phyloP scores from a whole-genome alignment of 1,140 invertebrate genomes.

The Phortica variegata region DNA sequence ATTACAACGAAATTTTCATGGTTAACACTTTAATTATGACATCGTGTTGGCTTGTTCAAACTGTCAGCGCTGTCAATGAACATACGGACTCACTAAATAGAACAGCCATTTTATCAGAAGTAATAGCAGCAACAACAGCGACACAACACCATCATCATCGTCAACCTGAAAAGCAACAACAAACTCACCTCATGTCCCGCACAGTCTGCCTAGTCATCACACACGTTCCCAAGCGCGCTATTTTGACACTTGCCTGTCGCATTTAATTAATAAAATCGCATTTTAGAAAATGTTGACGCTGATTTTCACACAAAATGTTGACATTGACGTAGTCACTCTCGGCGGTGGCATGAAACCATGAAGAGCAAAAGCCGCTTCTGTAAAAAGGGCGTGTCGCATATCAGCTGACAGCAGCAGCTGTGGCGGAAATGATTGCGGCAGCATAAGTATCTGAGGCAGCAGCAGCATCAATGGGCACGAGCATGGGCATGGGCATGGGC shows the following conservation, averaged over 20 bases:
- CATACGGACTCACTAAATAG: not conserved
- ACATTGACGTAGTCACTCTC: not conserved
- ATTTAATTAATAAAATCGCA: constrained; percentile 49
- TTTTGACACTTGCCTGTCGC: constrained; percentile 49
- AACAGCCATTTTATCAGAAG: constrained; percentile 43
- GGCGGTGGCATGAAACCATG: not conserved
- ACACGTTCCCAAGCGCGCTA: constrained; percentile 20
- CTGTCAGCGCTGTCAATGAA: constrained; percentile 17
- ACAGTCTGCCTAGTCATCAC: too few species aligned
- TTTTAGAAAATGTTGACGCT: constrained; percentile 39
- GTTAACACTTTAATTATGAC: constrained; percentile 54
- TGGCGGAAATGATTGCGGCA: too few species aligned
- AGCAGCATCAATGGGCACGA: too few species aligned
- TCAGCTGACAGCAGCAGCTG: too few species aligned
- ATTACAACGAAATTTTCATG: not conserved
- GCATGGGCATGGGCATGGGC: not conserved
- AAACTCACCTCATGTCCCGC: too few species aligned
- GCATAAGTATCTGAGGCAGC: too few species aligned
- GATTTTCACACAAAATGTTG: not conserved
- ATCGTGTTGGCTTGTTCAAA: constrained; percentile 49
- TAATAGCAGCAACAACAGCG: constrained; percentile 28
- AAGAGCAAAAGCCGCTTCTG: not conserved
- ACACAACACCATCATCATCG: not conserved
- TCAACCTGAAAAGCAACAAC: constrained; percentile 1
- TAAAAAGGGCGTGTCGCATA: too few species aligned